Evolutionary conservation across 2,113 vertebrate species (phyloP), one percentile per base, ranked within the genome.

Genomic region (Apaloderma vittatum): DNA sequence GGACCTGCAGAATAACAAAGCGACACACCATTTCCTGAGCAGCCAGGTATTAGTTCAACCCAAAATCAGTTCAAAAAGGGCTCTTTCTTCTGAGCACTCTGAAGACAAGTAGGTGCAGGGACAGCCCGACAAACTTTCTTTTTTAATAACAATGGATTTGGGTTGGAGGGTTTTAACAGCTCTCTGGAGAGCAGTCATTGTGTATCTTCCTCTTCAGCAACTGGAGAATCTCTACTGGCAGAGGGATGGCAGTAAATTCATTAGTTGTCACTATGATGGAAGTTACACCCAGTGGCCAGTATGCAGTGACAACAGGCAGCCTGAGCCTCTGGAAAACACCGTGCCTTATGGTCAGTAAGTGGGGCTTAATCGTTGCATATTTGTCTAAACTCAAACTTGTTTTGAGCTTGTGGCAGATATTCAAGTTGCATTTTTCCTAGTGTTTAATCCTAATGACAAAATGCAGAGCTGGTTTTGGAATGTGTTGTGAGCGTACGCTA

Each of bases 191-290:
- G 32, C 49, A 72, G 26, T 94, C 55, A 68, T 52, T 94, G 37
- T 85, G 13, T 95, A 20, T 63, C 63, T 96, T 83, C 66, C 57
- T 65, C 72, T 86, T 70, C 86, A 99, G 99, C 99, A 99, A 94
- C 97, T 99, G 95, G 99, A 99, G 97, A 99, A 99, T 62, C 98
- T 99, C 58, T 99, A 98, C 97, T 99, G 99, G 99, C 99, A 99
- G 81, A 98, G 98, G 62, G 99, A 99, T 17, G 99, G 99, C 55
- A 97, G 67, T 80, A 98, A 98, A 90, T 98, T 99, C 55, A 95
- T 99, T 93, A 99, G 99, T 93, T 99, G 99, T 61, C 99, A 99
- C 95, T 99, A 98, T 0, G 99, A 99, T 73, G 99, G 99, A 71
- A 99, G 99, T 91, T 99, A 99, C 86, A 98, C 98, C 93, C 98